These are phyloP conservation scores for Podabrus alpinus DNA, from an alignment of 2,888 invertebrate genomes.

Conservation along the genomic window DNA sequence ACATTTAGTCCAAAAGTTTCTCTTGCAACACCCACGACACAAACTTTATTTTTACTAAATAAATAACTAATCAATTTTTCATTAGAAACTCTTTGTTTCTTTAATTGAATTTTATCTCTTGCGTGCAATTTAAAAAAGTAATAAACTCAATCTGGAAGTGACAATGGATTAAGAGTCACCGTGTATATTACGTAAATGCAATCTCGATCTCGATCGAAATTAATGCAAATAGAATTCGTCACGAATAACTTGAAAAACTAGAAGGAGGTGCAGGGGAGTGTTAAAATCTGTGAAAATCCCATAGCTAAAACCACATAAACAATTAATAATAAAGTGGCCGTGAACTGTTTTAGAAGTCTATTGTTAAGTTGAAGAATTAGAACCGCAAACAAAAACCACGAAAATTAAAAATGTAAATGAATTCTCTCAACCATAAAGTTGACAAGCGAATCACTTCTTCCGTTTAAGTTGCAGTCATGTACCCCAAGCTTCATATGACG, in stretches of 20 bases:
- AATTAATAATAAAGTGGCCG: conserved; percentile 5
- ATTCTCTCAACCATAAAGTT: not conserved
- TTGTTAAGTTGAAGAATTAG: conserved; percentile 11
- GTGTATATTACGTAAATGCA: not conserved
- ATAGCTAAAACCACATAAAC: conserved; percentile 3
- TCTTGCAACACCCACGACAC: not conserved
- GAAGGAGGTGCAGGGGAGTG: not conserved
- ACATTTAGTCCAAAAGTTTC: conserved; percentile 10
- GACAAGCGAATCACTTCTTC: conserved; percentile 14
- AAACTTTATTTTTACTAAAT: not conserved
- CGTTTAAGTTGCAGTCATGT: conserved; percentile 13
- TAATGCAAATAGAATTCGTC: not conserved
- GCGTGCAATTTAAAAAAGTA: not conserved
- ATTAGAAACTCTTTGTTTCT: not conserved
- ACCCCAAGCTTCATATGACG: conserved; percentile 15
- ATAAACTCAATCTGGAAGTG: not conserved
- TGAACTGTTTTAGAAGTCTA: conserved; percentile 16
- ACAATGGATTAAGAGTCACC: not conserved
- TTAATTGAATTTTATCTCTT: not conserved
- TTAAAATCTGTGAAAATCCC: not conserved
- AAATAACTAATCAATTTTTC: not conserved
- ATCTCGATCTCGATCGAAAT: not conserved
- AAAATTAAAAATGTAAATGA: conserved; percentile 3
- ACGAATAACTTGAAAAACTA: not conserved
- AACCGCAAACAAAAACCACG: conserved; percentile 4